Evolutionary conservation across 2,888 invertebrate genomes (phyloP).

Genomic region (Agrochola litura): DNA sequence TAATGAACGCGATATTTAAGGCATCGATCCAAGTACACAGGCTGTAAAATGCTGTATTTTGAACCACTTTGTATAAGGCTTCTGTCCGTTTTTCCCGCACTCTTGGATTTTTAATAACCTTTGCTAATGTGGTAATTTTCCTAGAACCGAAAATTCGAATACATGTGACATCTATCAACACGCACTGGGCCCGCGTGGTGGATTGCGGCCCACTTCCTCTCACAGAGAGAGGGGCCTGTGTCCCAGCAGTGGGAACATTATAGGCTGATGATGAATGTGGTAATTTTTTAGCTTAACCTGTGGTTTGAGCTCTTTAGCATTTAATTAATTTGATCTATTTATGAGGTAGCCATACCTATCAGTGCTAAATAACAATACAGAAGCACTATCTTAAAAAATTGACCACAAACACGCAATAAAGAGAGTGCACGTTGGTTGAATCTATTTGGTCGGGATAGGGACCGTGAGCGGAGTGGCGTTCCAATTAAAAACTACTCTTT

Average conservation of each 20-base stretch:
- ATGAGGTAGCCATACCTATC: neutral
- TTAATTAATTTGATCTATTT: neutral
- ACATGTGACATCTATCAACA: too few relatives aligned
- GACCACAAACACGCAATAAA: constrained; percentile 18
- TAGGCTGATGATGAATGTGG: too few relatives aligned
- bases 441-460: constrained; percentile 40
- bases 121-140: too few relatives aligned
- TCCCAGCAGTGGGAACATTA: too few relatives aligned
- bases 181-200: too few relatives aligned
- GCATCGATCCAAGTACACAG: neutral
- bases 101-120: neutral
- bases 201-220: too few relatives aligned
- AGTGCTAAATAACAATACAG: neutral
- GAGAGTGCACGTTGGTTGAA: constrained; percentile 19
- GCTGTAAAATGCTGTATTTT: neutral
- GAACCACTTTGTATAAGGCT: neutral
- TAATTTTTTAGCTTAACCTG: neutral
- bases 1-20: neutral
- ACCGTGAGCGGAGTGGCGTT: constrained; percentile 34
- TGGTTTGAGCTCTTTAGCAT: neutral
- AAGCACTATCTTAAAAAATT: constrained; percentile 1
- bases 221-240: too few relatives aligned
- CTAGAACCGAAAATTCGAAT: too few relatives aligned
- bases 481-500: constrained; percentile 65
- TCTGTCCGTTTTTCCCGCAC: neutral